phyloP scores from a whole-genome alignment of 2,888 invertebrate species.

The Pristionchus fissidentatus region DNA sequence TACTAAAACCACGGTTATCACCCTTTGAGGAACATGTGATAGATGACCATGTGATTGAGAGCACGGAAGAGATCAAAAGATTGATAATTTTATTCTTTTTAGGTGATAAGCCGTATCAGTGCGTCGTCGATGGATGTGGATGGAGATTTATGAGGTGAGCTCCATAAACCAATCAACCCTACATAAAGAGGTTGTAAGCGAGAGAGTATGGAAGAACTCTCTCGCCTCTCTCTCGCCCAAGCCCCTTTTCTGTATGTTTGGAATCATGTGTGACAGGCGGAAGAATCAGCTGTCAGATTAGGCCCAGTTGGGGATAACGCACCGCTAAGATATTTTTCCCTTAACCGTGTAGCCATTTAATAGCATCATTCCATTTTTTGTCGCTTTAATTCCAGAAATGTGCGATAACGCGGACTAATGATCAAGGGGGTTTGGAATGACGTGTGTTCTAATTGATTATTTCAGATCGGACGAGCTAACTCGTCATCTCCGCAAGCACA shows the following conservation, averaged over 20 bases:
- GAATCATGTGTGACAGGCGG: no score
- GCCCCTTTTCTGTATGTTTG: no score
- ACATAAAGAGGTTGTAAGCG: no score
- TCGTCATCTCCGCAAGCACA: conserved; percentile 55
- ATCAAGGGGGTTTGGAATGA: no score
- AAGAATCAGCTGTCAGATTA: no score
- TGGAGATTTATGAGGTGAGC: conserved; percentile 43
- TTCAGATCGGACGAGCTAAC: conserved; percentile 52
- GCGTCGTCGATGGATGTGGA: conserved; percentile 23
- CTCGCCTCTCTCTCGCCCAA: no score
- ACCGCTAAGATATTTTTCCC: neutral
- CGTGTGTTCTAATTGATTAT: neutral
- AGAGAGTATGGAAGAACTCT: no score
- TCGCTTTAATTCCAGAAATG: no score
- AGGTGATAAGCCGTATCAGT: conserved; percentile 40
- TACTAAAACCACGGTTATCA: neutral
- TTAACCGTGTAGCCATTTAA: neutral
- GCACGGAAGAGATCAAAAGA: neutral
- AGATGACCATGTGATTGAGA: neutral
- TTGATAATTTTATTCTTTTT: neutral
- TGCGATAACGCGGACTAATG: neutral
- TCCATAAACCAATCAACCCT: neutral
- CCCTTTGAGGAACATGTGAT: conserved; percentile 20
- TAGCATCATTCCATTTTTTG: neutral
- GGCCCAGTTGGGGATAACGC: no score